Percentiles rank a stretch among this genome's conserved stretches.
Evolutionary conservation across 2,797 vertebrate genomes (phyloP).

Genomic region (Poeciliopsis gracilis): DNA sequence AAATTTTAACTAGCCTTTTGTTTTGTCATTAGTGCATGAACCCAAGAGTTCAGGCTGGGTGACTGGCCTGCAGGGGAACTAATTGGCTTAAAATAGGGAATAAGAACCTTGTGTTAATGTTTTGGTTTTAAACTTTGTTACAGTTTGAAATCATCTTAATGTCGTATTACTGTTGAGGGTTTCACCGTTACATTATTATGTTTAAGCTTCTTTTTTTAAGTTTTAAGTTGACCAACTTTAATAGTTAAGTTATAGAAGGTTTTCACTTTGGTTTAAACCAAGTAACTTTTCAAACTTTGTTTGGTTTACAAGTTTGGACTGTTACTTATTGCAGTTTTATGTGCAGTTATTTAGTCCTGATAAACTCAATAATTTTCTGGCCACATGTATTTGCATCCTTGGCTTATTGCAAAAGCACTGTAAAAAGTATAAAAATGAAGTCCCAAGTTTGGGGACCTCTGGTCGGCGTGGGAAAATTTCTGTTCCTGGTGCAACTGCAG

Average conservation of each 20-base stretch:
- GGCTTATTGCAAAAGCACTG: background rate
- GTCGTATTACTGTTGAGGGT: background rate
- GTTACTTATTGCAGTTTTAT: background rate
- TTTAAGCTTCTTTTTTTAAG: background rate
- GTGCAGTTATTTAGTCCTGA: background rate
- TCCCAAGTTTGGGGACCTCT: background rate
- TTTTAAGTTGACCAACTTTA: background rate
- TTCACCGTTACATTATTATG: background rate
- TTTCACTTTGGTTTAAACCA: background rate
- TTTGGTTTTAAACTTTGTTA: background rate
- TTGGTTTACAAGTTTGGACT: background rate
- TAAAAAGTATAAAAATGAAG: background rate
- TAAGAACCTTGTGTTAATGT: background rate
- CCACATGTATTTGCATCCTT: background rate
- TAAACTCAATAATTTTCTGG: background rate
- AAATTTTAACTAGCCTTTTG: slow-evolving; percentile 3
- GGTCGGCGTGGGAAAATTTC: background rate
- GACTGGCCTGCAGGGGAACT: slow-evolving; percentile 27
- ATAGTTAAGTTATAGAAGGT: background rate
- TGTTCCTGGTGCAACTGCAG: too few species aligned
- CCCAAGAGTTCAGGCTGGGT: slow-evolving; percentile 16
- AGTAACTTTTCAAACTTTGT: background rate
- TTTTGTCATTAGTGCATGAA: slow-evolving; percentile 5
- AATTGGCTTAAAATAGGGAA: slow-evolving; percentile 24
- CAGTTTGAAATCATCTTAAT: background rate